Evolutionary conservation across 92 coral and sea anemone genomes (phyloP).

Genomic region (Palythoa grandis): DNA sequence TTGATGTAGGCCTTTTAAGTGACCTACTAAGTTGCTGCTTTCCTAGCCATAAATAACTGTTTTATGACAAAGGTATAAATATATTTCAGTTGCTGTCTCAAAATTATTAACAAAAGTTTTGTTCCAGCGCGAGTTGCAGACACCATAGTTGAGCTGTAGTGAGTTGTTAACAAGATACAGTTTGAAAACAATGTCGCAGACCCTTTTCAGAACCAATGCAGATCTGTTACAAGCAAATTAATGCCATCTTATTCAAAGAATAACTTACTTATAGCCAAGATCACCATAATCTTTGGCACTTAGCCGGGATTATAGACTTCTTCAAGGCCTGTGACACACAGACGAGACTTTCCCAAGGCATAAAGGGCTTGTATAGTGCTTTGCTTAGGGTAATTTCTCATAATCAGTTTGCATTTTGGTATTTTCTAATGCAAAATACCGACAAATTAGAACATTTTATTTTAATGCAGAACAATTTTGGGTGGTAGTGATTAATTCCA

Average conservation of each 20-base stretch:
- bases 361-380: background rate
- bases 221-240: background rate
- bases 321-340: background rate
- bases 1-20: background rate
- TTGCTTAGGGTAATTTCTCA: background rate
- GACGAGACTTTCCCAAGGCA: background rate
- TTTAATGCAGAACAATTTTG: background rate
- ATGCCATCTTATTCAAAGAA: background rate
- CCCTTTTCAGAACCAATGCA: background rate
- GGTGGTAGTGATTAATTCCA: background rate
- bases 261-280: background rate
- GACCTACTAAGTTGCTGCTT: background rate
- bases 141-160: background rate
- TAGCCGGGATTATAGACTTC: too few species aligned
- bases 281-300: background rate
- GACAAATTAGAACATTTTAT: background rate
- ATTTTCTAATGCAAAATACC: background rate
- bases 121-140: background rate
- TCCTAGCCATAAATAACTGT: background rate
- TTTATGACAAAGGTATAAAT: background rate
- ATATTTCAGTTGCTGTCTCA: background rate
- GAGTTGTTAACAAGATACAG: conserved; percentile 11
- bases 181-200: background rate
- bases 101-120: background rate
- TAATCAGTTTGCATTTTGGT: background rate